Conservation (phyloP, 2,113 vertebrate genomes). For the Rhea pennata region DNA sequence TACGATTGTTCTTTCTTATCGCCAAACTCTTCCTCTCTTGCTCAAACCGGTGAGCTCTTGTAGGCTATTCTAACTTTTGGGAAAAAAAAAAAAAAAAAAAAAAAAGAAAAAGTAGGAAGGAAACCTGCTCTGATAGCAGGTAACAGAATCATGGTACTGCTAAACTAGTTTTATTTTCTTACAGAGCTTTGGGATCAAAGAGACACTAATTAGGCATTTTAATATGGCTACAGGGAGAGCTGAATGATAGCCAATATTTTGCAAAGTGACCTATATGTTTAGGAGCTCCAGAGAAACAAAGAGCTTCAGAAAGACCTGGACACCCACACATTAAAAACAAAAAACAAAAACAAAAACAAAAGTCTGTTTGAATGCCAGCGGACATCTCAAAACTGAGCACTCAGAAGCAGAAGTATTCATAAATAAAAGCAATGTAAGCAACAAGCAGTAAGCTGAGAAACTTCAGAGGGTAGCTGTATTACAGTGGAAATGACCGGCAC, state of each 20-base stretch:
- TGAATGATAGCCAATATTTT: background rate
- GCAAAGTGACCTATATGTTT: background rate
- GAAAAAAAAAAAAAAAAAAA: background rate
- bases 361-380: background rate
- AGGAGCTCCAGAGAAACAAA: background rate
- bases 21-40: background rate
- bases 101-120: background rate
- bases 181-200: background rate
- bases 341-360: background rate
- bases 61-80: background rate
- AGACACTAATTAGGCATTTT: background rate
- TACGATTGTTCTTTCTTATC: background rate
- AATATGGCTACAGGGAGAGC: background rate
- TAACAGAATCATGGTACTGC: background rate
- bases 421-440: background rate
- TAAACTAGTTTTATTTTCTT: background rate
- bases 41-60: background rate
- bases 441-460: background rate
- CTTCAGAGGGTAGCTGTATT: background rate
- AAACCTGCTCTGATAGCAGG: background rate
- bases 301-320: background rate
- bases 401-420: background rate
- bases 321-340: background rate
- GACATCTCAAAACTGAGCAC: background rate
- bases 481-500: background rate